Percentiles rank a stretch among this genome's conserved stretches.
Conservation (phyloP, 2,797 vertebrate species). For the Megaceryle alcyon region DNA sequence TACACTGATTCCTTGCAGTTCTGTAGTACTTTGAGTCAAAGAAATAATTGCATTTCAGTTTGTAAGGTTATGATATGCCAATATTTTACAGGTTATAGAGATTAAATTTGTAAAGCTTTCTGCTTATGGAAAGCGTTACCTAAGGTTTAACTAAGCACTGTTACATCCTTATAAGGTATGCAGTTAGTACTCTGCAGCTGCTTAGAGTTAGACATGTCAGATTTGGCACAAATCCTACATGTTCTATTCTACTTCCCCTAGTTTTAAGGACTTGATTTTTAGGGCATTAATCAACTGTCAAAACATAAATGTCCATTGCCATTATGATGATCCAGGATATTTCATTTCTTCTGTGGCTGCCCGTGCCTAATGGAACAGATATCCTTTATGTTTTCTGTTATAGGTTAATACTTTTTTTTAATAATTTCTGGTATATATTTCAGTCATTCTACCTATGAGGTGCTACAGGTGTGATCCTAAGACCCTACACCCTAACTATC, state of each 20-base stretch:
- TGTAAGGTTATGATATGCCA: background rate
- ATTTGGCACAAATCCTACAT: background rate
- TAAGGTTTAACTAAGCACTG: background rate
- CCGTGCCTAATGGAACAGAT: background rate
- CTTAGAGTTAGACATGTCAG: background rate
- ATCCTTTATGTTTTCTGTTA: background rate
- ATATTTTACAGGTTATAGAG: background rate
- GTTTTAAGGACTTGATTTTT: background rate
- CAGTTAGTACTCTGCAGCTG: background rate
- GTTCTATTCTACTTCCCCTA: background rate
- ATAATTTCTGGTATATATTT: background rate
- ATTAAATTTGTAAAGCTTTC: background rate
- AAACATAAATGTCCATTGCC: background rate
- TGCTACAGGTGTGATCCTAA: background rate
- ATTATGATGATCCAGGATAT: background rate
- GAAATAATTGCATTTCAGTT: background rate
- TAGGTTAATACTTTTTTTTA: fast-evolving
- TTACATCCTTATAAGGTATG: background rate
- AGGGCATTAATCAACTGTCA: background rate
- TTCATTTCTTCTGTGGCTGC: background rate
- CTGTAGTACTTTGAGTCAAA: background rate
- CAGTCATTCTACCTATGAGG: background rate
- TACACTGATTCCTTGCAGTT: background rate
- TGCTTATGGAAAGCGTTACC: background rate
- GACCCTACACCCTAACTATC: background rate